Evolutionary conservation across 2,113 vertebrate genomes (phyloP), one percentile per base, ranked within the genome.

Genomic region (Phyllostomus discolor): DNA sequence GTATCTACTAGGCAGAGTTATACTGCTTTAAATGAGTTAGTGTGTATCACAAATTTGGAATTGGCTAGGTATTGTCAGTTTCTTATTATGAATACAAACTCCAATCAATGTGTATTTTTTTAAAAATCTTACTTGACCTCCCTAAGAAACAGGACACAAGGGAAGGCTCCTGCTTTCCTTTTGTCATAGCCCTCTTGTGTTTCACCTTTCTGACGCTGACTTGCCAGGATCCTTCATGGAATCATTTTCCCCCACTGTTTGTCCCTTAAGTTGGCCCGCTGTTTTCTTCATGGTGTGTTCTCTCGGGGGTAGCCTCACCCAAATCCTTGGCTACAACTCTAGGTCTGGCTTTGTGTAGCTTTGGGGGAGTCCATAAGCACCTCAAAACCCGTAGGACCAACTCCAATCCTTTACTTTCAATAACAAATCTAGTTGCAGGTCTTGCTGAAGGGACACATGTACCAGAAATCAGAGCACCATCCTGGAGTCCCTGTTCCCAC

Each of bases 401-500:
- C 24, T 48, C 46, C 57, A 43, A 62, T 57, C 87, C 24, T 50
- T 73, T 10, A 12, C 4, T 7, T 5, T 84, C 62, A 2, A 0
- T 28, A 43, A 26, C 31, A 48, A 48, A 43, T 72, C 67, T 38
- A 19, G 31, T 20, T 11, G 26, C 8, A 1, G 10, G 70, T 41
- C 16, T 83, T 43, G 22, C 26, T 38, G 19, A 35, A 73, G 52
- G 67, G 19, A 35, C 17, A 19, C 14, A 50, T 11, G 0, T 3
- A 43, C 8, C 26, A 52, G 73, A 59, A n/a, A 46, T 38, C 0
- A 0, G 33, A 15, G 35, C 22, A 4, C 10, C 15, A 3, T 7
- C 50, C 48, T 17, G 1, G 31, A 67, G 7, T 16, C 16, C 19
- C 35, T 88, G 54, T 46, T n/a, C 15, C 46, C 10, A 15, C 19